Evolutionary conservation across 2,113 vertebrate species (phyloP).

Genomic region (Sterrhoptilus dennistouni): DNA sequence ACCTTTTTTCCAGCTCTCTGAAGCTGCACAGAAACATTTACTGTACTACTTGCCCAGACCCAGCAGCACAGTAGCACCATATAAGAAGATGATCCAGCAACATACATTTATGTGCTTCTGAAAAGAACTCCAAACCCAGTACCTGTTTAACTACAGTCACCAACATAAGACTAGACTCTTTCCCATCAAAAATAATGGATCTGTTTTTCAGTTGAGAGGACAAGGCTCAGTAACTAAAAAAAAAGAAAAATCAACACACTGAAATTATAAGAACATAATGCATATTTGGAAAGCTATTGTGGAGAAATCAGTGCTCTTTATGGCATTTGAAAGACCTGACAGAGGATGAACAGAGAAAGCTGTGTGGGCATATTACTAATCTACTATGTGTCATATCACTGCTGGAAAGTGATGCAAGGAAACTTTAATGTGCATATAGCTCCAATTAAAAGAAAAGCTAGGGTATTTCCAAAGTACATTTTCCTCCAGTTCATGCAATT

Average conservation of each 20-base stretch:
- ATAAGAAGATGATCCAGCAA: not conserved
- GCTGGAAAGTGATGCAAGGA: not conserved
- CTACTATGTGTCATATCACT: not conserved
- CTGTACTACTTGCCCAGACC: not conserved
- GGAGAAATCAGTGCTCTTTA: not conserved
- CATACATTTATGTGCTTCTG: accelerated
- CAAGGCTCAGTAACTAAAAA: not conserved
- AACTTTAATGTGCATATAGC: not conserved
- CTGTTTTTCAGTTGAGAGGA: not conserved
- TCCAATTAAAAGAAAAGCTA: not conserved
- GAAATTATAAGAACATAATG: not conserved
- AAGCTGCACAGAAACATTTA: not conserved
- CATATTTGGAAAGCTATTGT: not conserved
- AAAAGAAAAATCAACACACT: not conserved
- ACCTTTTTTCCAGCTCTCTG: not conserved
- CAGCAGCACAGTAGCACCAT: not conserved
- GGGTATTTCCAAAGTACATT: not conserved
- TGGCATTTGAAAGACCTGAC: not conserved
- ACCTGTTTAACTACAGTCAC: not conserved
- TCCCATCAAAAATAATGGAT: not conserved
- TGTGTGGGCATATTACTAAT: not conserved
- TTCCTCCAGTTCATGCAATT: not conserved
- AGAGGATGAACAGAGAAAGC: not conserved
- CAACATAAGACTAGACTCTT: not conserved
- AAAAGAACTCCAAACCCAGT: not conserved